Conservation (phyloP, 2,797 vertebrate species). For the Pipistrellus kuhlii region DNA sequence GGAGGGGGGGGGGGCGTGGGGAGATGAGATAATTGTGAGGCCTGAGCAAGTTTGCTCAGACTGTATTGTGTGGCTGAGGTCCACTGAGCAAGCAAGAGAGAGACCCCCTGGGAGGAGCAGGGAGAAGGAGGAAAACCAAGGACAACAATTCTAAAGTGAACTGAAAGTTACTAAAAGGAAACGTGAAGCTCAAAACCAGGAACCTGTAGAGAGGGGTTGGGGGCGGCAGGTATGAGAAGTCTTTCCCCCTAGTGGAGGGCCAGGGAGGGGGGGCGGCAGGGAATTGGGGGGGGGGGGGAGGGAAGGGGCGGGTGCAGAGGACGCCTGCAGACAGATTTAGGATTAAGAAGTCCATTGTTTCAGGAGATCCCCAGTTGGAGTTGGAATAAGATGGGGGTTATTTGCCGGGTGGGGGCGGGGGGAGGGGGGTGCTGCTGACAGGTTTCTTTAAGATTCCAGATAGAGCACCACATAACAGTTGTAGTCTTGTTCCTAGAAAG, state of each 20-base stretch:
- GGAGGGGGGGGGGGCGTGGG: neutral
- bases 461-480: conserved; percentile 87
- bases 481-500: conserved; percentile 87
- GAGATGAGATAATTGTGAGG: conserved; percentile 71
- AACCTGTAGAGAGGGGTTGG: neutral
- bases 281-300: neutral
- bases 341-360: conserved; percentile 85
- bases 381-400: conserved; percentile 84
- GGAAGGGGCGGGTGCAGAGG: neutral
- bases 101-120: conserved; percentile 2
- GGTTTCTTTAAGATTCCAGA: conserved; percentile 87
- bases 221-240: neutral
- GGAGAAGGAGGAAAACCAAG: neutral
- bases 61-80: conserved; percentile 64
- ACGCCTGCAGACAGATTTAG: conserved; percentile 74
- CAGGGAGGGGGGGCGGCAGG: neutral
- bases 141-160: neutral
- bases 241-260: neutral
- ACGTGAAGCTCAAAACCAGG: neutral
- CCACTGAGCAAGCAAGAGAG: neutral
- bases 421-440: conserved; percentile 69
- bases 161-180: neutral
- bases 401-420: neutral
- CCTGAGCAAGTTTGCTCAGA: conserved; percentile 65
- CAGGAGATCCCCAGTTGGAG: conserved; percentile 79